Evolutionary conservation across 2,888 invertebrate species (phyloP).

Genomic region (Holacanthella duospinosa): DNA sequence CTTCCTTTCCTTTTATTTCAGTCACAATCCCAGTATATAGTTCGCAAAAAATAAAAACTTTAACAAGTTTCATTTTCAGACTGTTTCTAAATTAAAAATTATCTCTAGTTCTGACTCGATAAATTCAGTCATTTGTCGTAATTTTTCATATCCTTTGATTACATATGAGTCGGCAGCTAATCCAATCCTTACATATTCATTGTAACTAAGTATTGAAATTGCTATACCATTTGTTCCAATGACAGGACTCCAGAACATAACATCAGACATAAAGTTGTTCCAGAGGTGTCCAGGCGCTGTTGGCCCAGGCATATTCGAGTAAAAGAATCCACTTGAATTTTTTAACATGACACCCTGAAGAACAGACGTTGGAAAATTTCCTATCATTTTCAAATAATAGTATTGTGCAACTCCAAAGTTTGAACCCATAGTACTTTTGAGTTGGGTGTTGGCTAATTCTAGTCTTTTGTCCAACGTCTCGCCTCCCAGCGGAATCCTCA

Average conservation of each 20-base stretch:
- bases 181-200: background rate
- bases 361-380: background rate
- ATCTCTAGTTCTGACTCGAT: background rate
- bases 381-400: background rate
- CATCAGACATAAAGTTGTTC: slow-evolving; percentile 2
- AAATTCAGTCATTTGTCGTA: slow-evolving; percentile 4
- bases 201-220: background rate
- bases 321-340: background rate
- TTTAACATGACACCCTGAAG: background rate
- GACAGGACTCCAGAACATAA: background rate
- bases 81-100: slow-evolving; percentile 4
- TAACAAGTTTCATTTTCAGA: background rate
- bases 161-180: background rate
- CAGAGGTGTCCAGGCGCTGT: slow-evolving; percentile 1
- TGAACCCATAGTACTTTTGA: background rate
- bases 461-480: background rate
- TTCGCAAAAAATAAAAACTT: too few species aligned
- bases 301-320: background rate
- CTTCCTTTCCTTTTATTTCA: too few species aligned
- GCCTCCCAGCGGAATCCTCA: background rate
- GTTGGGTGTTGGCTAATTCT: background rate
- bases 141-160: background rate
- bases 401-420: background rate
- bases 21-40: too few species aligned
- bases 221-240: background rate